phyloP scores from a whole-genome alignment of 2,888 invertebrate genomes.

The Philereme vetulata region DNA sequence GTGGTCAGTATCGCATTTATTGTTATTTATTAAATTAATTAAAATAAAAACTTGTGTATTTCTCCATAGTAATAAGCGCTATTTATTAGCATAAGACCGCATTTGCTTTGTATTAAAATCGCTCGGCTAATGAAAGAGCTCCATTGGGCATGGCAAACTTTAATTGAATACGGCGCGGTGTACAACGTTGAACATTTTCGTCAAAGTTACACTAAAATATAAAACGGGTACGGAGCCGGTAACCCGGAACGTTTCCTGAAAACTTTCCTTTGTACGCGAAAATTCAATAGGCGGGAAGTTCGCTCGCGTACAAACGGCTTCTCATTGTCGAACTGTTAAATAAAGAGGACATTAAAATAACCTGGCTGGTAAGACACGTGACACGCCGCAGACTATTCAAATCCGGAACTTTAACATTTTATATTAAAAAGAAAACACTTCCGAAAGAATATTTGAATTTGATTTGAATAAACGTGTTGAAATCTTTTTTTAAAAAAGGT shows the following conservation, averaged over 20 bases:
- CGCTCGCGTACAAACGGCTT: conserved; percentile 52
- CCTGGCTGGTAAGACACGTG: conserved; percentile 32
- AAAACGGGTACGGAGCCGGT: conserved; percentile 60
- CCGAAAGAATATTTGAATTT: conserved; percentile 21
- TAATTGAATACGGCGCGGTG: conserved; percentile 60
- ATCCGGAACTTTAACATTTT: conserved; percentile 37
- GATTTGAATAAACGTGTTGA: conserved; percentile 12
- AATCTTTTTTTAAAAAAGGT: conserved; percentile 7
- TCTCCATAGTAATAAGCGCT: conserved; percentile 30
- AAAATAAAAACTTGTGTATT: conserved; percentile 36
- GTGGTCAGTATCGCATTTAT: conserved; percentile 69
- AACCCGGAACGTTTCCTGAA: conserved; percentile 74
- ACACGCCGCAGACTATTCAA: conserved; percentile 38
- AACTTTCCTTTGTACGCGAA: conserved; percentile 77
- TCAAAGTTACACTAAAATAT: conserved; percentile 70
- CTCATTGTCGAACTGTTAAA: conserved; percentile 59
- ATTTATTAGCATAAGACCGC: conserved; percentile 29
- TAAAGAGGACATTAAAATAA: conserved; percentile 54
- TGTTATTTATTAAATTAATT: conserved; percentile 62
- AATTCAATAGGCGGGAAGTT: conserved; percentile 76
- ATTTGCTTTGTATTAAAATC: conserved; percentile 25
- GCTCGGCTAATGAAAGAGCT: conserved; percentile 31
- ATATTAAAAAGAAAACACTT: conserved; percentile 11
- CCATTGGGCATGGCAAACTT: conserved; percentile 48
- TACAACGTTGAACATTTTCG: conserved; percentile 60